Conservation (phyloP, 2,797 vertebrate genomes). For the Limnodromus scolopaceus region DNA sequence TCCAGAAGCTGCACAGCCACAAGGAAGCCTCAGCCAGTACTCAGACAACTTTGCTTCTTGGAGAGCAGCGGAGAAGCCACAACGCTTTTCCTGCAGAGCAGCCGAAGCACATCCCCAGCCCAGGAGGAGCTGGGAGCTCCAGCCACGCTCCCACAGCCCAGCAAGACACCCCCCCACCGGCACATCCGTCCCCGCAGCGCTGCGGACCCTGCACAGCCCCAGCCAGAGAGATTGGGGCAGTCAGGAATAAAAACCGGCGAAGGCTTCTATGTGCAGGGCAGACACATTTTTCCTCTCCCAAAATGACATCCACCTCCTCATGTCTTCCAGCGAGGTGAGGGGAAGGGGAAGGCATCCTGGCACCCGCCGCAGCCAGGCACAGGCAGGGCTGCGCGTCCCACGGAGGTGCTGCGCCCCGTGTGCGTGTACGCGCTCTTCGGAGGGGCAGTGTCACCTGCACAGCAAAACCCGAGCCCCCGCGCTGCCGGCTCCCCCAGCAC, state of each 20-base stretch:
- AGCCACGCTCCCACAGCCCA: neutral
- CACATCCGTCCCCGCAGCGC: neutral
- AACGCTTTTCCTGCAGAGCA: neutral
- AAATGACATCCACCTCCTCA: conserved; percentile 1
- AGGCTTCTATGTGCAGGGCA: neutral
- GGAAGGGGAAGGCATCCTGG: neutral
- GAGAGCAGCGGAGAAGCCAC: neutral
- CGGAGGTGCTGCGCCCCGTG: neutral
- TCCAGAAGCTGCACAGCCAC: neutral
- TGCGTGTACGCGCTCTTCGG: neutral
- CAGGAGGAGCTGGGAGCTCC: conserved; percentile 1
- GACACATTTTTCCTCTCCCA: neutral
- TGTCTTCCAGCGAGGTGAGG: neutral
- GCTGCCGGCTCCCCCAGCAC: neutral
- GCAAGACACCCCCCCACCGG: neutral
- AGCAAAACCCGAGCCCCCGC: neutral
- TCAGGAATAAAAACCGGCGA: neutral
- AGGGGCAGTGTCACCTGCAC: neutral
- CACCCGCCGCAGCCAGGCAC: neutral
- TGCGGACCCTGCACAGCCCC: neutral
- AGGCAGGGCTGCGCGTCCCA: neutral
- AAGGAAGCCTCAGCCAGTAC: neutral
- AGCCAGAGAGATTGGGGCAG: neutral
- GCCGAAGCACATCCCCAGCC: fast-evolving
- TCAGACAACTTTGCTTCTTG: neutral